A percentile compares a stretch with the other conserved stretches of the same genome.
Evolutionary conservation across 1,140 invertebrate genomes (phyloP).

Genomic region (Drosophila athabasca): DNA sequence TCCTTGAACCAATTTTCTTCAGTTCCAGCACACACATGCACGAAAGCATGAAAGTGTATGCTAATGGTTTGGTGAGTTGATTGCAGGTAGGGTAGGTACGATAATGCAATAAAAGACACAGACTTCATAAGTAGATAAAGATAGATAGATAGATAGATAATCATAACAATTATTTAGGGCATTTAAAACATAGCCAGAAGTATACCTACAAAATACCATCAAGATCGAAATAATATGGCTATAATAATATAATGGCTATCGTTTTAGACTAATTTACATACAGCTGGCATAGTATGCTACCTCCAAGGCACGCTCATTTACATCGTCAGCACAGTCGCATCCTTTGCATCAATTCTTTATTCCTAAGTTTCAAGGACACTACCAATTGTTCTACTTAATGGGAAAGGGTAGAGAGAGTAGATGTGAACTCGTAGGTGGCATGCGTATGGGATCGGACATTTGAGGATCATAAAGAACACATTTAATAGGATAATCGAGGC

Average conservation of each 20-base stretch:
- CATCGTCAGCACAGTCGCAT: conserved; percentile 16
- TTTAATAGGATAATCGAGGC: conserved; percentile 41
- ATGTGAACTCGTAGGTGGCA: conserved; percentile 28
- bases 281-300: neutral
- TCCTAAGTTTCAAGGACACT: conserved; percentile 49
- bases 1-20: conserved; percentile 46
- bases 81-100: too few relatives aligned
- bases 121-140: neutral
- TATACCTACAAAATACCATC: too few relatives aligned
- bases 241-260: too few relatives aligned
- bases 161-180: too few relatives aligned
- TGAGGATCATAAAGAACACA: conserved; percentile 27
- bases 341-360: conserved; percentile 19
- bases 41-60: conserved; percentile 1
- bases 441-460: conserved; percentile 14
- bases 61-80: neutral
- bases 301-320: conserved; percentile 25
- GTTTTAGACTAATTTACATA: too few relatives aligned
- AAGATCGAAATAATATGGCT: too few relatives aligned
- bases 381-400: conserved; percentile 43
- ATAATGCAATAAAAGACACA: neutral
- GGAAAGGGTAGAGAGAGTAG: conserved; percentile 47
- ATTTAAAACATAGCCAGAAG: too few relatives aligned
- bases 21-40: neutral
- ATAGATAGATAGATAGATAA: too few relatives aligned